These are phyloP conservation scores for Psix sp. DNA, from an alignment of 1,140 invertebrate genomes.

Conservation along the genomic window DNA sequence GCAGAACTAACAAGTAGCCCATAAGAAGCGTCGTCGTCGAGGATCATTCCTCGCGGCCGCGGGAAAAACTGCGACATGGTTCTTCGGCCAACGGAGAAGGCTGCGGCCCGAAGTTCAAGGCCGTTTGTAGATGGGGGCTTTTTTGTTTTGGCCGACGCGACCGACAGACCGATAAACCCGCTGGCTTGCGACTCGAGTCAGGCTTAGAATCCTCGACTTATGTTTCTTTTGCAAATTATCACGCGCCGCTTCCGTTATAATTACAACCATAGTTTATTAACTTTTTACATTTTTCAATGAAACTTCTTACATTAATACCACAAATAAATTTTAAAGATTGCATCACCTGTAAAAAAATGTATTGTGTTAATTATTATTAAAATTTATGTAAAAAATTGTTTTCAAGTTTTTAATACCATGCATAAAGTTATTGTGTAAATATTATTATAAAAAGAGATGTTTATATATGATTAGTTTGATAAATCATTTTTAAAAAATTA, in stretches of 20 bases:
- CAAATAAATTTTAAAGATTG: no score
- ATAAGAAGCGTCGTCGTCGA: slow-evolving; percentile 59
- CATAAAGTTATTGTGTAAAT: no score
- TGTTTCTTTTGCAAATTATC: slow-evolving; percentile 59
- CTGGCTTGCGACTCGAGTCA: slow-evolving; percentile 58
- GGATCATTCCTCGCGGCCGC: slow-evolving; percentile 57
- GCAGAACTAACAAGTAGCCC: slow-evolving; percentile 61
- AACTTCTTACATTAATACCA: no score
- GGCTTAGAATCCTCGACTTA: slow-evolving; percentile 43
- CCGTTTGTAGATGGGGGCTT: slow-evolving; percentile 59
- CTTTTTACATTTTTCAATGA: no score
- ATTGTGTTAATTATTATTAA: no score
- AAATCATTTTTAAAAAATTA: no score
- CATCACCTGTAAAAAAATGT: no score
- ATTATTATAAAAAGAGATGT: no score
- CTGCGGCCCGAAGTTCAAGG: slow-evolving; percentile 60
- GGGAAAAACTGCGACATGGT: slow-evolving; percentile 62
- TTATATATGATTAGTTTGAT: no score
- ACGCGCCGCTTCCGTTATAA: slow-evolving; percentile 36
- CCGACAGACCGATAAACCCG: slow-evolving; percentile 63
- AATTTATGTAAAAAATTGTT: no score
- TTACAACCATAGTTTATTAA: no score
- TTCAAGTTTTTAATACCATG: no score
- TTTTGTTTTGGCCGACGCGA: slow-evolving; percentile 62
- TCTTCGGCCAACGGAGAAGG: slow-evolving; percentile 58